Base-by-base conservation (phyloP, 2,888 invertebrate genomes). In the Thalpophila matura region DNA sequence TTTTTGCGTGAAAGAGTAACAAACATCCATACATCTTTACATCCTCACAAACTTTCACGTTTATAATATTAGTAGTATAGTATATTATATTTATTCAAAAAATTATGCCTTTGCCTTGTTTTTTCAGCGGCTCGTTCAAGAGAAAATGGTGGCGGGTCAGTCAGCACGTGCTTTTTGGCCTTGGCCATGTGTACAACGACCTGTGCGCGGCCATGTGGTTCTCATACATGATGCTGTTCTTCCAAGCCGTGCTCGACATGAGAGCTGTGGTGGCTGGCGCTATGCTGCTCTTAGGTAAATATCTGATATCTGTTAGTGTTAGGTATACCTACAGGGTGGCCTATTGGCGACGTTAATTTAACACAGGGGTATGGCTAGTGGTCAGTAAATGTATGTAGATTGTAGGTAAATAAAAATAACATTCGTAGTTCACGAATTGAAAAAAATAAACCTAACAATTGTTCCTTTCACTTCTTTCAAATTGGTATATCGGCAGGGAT, bases 141-240 rank as follows among this genome's bases (percentile, higher is more conserved):
- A 84, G 86, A 61, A 81, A 87, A 86, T 91, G 91, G 88, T 91
- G 90, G 90, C 83, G 86, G 6, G 66, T 91, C 47, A 89, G 91
- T 69, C 95, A 95, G 80, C 95, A 96, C 78, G 74, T 95, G 16
- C 86, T 96, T 22, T 96, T 93, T 73, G 96, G 96, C 9, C 95
- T 98, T 26, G 99, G 99, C 0, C 99, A 99, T 89, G 96, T 99
- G 38, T 96, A 98, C 89, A 99, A 99, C 95, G 99, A 99, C 89
- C 95, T 99, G n/a, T 98, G 98, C 86, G 98, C 99, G 0, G 97
- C 98, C 7, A 97, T 99, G 97, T 99, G 99, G 99, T 99, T 99
- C 92, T 98, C 98, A 0, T 99, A 99, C 90, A 96, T 98, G 78
- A 96, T 99, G 86, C 96, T 99, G 62, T 99, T 97, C 93, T 97